Conservation (phyloP, 2,797 vertebrate species). For the Syngnathus acus region DNA sequence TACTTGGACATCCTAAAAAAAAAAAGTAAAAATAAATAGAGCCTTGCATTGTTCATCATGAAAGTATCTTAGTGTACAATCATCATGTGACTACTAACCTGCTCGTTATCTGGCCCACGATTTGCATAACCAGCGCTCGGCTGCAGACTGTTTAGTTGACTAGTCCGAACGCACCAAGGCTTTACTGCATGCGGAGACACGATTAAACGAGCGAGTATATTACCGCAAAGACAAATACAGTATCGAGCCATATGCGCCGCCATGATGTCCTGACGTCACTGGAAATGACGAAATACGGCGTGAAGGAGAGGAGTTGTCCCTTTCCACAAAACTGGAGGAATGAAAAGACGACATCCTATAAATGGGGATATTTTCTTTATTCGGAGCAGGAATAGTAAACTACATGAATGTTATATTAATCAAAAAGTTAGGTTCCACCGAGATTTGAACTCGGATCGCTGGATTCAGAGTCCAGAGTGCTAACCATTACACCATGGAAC, state of each 20-base stretch:
- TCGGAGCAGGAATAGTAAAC: too few relatives aligned
- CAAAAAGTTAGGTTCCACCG: slow-evolving; percentile 68
- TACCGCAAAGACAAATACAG: slow-evolving; percentile 21
- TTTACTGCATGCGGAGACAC: background rate
- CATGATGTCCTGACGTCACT: slow-evolving; percentile 54
- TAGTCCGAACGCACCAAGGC: background rate
- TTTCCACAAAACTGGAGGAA: too few relatives aligned
- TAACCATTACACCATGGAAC: slow-evolving; percentile 78
- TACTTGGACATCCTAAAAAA: slow-evolving; percentile 45
- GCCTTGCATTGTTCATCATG: background rate
- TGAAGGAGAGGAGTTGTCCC: background rate
- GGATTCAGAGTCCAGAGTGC: slow-evolving; percentile 81
- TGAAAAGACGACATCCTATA: too few relatives aligned
- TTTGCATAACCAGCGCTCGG: slow-evolving; percentile 23
- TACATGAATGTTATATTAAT: too few relatives aligned
- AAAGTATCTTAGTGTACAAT: background rate
- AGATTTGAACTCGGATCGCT: slow-evolving; percentile 80
- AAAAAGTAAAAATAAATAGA: slow-evolving; percentile 5
- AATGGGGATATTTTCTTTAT: too few relatives aligned
- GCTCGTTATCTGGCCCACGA: slow-evolving; percentile 10
- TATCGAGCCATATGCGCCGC: slow-evolving; percentile 34
- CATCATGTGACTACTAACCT: slow-evolving; percentile 36
- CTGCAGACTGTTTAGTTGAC: background rate
- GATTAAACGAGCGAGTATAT: background rate
- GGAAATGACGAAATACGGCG: background rate